Conservation (phyloP, 2,797 vertebrate species). For the Diplodus sargus region DNA sequence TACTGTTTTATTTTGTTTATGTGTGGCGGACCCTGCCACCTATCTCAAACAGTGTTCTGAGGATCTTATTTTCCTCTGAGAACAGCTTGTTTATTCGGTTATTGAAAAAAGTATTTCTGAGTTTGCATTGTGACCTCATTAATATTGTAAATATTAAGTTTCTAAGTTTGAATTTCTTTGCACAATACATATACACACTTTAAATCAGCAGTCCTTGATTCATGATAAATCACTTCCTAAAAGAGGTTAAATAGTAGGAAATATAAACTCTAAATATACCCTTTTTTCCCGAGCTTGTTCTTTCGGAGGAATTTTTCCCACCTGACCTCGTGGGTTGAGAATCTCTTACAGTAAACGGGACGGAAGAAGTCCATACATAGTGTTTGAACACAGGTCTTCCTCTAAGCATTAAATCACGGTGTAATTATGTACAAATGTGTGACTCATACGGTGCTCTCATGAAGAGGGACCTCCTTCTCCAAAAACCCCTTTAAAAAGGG, state of each 20-base stretch:
- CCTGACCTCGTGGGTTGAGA: constrained; percentile 2
- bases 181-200: background rate
- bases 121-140: too few species aligned
- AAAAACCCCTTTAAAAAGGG: constrained; percentile 70
- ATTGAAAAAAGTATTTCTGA: too few species aligned
- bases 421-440: constrained; percentile 62
- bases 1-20: too few species aligned
- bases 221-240: background rate
- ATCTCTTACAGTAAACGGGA: constrained; percentile 36
- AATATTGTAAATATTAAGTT: too few species aligned
- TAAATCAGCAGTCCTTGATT: background rate
- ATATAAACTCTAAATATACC: background rate
- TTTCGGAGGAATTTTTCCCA: background rate
- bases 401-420: constrained; percentile 48
- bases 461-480: constrained; percentile 68
- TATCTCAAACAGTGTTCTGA: too few species aligned
- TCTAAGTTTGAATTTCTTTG: background rate
- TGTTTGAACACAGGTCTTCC: constrained; percentile 43
- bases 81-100: too few species aligned
- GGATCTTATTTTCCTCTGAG: too few species aligned
- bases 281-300: background rate
- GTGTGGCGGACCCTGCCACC: too few species aligned
- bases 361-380: constrained; percentile 69
- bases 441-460: constrained; percentile 67
- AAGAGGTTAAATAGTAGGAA: background rate